A percentile compares a stretch with the other conserved stretches of the same genome.
phyloP scores from a whole-genome alignment of 2,888 invertebrate species.

The Drosophila tanythrix region DNA sequence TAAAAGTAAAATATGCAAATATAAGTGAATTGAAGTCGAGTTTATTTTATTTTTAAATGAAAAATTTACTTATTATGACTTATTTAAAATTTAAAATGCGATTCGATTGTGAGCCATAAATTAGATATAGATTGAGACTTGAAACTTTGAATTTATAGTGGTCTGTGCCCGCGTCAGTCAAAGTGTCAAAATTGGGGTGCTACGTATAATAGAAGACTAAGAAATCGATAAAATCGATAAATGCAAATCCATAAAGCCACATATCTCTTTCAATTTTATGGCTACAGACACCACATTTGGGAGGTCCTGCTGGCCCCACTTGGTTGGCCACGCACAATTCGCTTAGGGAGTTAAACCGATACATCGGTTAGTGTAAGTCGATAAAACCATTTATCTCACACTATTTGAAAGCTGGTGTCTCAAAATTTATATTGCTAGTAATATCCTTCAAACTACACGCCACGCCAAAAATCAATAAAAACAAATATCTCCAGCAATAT shows the following conservation, averaged over 20 bases:
- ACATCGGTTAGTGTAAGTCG: background rate
- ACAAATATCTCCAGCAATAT: too few relatives aligned
- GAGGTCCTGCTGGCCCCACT: background rate
- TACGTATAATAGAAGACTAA: background rate
- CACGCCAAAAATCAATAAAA: too few relatives aligned
- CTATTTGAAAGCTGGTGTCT: background rate
- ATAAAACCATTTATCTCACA: background rate
- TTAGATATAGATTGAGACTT: background rate
- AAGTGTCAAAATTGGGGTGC: background rate
- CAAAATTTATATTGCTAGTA: background rate
- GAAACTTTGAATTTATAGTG: background rate
- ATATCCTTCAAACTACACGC: background rate
- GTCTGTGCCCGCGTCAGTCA: background rate
- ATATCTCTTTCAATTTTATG: background rate
- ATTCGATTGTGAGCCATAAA: background rate
- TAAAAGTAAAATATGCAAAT: conserved; percentile 39
- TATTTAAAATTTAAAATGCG: too few relatives aligned
- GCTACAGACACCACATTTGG: background rate
- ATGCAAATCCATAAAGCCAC: background rate
- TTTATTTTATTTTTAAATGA: background rate
- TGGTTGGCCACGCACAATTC: background rate
- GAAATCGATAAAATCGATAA: background rate
- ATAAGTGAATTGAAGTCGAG: background rate
- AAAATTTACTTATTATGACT: too few relatives aligned
- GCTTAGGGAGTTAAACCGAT: background rate